Evolutionary conservation across 2,113 vertebrate species (phyloP).

Genomic region (Arenaria interpres): DNA sequence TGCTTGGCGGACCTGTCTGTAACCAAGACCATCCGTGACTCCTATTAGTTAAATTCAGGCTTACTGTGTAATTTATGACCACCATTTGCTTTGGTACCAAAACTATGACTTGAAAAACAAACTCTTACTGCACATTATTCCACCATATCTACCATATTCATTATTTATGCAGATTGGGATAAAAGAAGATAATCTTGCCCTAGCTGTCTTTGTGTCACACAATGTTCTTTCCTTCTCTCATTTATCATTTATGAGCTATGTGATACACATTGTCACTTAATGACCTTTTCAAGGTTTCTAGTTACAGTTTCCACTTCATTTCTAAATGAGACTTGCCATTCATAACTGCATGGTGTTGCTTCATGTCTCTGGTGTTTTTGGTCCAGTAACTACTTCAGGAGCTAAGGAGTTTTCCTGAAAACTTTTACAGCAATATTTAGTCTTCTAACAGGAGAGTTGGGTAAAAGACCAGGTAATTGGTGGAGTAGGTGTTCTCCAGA

Average conservation of each 20-base stretch:
- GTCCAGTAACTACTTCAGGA: neutral
- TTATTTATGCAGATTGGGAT: conserved; percentile 61
- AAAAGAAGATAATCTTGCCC: conserved; percentile 48
- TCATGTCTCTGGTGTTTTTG: conserved; percentile 4
- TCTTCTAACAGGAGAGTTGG: neutral
- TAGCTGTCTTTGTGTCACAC: neutral
- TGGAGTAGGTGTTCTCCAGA: neutral
- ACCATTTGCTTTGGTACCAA: neutral
- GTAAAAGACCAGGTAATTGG: neutral
- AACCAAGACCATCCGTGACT: neutral
- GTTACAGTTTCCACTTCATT: conserved; percentile 79
- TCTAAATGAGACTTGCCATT: conserved; percentile 48
- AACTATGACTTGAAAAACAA: neutral
- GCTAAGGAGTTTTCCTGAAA: neutral
- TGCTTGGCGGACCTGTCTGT: neutral
- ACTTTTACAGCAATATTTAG: neutral
- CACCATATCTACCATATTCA: conserved; percentile 28
- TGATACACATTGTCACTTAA: conserved; percentile 72
- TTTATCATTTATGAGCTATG: conserved; percentile 77
- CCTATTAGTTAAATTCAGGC: neutral
- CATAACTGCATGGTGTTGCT: neutral
- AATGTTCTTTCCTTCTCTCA: conserved; percentile 79
- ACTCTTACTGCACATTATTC: neutral
- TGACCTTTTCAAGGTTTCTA: conserved; percentile 73
- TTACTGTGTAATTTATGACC: neutral